Evolutionary conservation across 2,113 vertebrate genomes (phyloP).

Genomic region (Suricata suricatta): DNA sequence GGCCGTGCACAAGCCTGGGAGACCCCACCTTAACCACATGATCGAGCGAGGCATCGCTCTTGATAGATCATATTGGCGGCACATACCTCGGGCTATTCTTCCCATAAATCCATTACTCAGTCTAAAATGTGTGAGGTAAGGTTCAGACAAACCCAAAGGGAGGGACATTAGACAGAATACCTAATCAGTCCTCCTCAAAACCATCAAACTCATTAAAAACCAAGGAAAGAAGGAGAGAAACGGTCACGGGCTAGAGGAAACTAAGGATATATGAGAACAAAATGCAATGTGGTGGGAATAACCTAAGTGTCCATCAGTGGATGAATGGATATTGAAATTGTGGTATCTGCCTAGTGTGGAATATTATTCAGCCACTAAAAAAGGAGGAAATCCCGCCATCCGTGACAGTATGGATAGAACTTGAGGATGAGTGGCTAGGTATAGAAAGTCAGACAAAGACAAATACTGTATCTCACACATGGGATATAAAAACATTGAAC

Average conservation of each 20-base stretch:
- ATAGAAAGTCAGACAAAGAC: neutral
- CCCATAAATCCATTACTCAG: too few relatives aligned
- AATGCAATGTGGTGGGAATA: neutral
- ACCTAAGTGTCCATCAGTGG: neutral
- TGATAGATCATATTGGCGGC: too few relatives aligned
- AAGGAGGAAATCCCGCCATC: neutral
- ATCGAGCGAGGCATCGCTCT: neutral
- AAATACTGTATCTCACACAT: neutral
- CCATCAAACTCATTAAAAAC: neutral
- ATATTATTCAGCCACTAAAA: neutral
- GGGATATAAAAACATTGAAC: neutral
- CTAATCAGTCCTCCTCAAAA: neutral
- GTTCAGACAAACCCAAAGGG: neutral
- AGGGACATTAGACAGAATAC: neutral
- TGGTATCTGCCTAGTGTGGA: neutral
- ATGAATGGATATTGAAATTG: neutral
- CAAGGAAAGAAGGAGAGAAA: neutral
- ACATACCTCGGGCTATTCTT: neutral
- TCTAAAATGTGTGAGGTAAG: neutral
- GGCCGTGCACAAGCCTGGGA: neutral
- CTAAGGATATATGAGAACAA: neutral
- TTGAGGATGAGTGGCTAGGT: neutral
- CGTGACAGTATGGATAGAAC: neutral
- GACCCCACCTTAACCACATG: accelerated
- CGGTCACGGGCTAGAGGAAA: neutral